Evolutionary conservation across 2,888 invertebrate genomes (phyloP).

Genomic region (Slavum lentiscoides): DNA sequence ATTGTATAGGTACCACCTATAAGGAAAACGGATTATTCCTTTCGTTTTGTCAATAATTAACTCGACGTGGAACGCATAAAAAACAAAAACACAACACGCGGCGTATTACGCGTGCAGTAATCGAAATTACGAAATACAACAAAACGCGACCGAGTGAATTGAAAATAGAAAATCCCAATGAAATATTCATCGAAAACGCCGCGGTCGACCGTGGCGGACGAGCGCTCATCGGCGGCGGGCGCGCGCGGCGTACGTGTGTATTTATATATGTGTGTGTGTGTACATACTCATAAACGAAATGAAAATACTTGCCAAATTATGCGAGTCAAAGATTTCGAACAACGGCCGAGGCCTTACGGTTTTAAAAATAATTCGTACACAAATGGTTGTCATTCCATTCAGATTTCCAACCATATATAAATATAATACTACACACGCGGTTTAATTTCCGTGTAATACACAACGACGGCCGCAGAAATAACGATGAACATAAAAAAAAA

Average conservation of each 20-base stretch:
- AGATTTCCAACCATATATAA: slow-evolving; percentile 15
- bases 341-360: slow-evolving; percentile 28
- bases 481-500: too few relatives aligned
- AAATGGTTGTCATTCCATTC: slow-evolving; percentile 49
- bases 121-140: too few relatives aligned
- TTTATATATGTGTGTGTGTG: slow-evolving; percentile 1
- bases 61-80: too few relatives aligned
- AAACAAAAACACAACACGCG: too few relatives aligned
- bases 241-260: slow-evolving; percentile 7
- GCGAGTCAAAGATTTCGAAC: slow-evolving; percentile 27
- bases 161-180: background rate
- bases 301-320: slow-evolving; percentile 49
- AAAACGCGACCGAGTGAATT: background rate
- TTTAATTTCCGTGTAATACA: background rate
- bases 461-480: too few relatives aligned
- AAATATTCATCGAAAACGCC: slow-evolving; percentile 13
- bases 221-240: too few relatives aligned
- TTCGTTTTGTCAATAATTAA: too few relatives aligned
- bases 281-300: slow-evolving; percentile 29
- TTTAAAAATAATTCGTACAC: slow-evolving; percentile 50
- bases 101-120: background rate
- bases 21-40: too few relatives aligned
- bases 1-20: too few relatives aligned
- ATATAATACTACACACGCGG: background rate
- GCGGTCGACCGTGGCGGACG: too few relatives aligned